phyloP scores from a whole-genome alignment of 1,140 invertebrate species.

The Listronotus bonariensis region DNA sequence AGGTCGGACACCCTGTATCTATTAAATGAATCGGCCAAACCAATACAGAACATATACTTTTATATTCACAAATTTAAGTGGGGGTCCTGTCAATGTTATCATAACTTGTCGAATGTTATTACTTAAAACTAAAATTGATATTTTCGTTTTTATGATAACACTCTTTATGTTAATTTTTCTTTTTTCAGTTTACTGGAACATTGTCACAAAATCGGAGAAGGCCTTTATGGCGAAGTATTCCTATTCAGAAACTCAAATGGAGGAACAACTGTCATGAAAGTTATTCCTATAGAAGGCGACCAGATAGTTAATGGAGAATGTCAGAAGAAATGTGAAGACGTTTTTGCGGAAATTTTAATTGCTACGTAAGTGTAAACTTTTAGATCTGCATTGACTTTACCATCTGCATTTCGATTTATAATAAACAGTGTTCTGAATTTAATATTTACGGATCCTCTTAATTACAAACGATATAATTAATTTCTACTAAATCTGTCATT shows the following conservation, averaged over 20 bases:
- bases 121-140: background rate
- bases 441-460: too few relatives aligned
- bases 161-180: background rate
- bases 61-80: too few relatives aligned
- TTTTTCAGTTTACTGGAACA: conserved; percentile 61
- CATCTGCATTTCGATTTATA: too few relatives aligned
- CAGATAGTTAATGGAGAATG: conserved; percentile 77
- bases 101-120: too few relatives aligned
- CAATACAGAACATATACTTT: too few relatives aligned
- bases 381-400: too few relatives aligned
- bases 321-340: conserved; percentile 86
- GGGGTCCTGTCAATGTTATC: too few relatives aligned
- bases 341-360: conserved; percentile 88
- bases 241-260: conserved; percentile 62
- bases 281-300: conserved; percentile 80
- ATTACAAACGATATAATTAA: too few relatives aligned
- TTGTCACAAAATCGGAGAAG: conserved; percentile 88
- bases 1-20: too few relatives aligned
- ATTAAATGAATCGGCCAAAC: too few relatives aligned
- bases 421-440: too few relatives aligned
- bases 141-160: background rate
- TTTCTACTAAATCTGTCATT: too few relatives aligned
- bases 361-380: conserved; percentile 71
- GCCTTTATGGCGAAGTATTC: conserved; percentile 92
- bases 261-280: conserved; percentile 72